Conservation (phyloP, 2,797 vertebrate genomes). For the Morus bassanus region DNA sequence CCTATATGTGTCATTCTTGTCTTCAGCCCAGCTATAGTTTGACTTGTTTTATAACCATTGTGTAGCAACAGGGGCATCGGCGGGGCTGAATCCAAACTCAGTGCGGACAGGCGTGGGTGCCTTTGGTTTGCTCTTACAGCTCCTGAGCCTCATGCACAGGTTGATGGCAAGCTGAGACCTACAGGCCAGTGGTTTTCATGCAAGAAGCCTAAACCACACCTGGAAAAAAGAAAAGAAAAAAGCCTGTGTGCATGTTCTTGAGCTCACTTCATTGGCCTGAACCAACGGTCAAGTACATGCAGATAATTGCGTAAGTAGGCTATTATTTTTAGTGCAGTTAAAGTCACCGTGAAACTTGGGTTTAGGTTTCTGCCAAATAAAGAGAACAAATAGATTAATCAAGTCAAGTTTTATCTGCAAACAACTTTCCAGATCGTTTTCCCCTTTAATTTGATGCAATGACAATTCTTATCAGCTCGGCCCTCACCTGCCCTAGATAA, state of each 20-base stretch:
- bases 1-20: accelerated
- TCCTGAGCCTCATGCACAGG: background rate
- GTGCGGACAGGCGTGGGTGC: background rate
- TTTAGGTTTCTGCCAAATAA: conserved; percentile 38
- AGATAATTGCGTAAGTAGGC: conserved; percentile 23
- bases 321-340: conserved; percentile 34
- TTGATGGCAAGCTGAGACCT: background rate
- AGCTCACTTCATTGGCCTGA: background rate
- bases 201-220: background rate
- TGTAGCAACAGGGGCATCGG: background rate
- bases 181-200: background rate
- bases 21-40: background rate
- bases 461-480: conserved; percentile 42
- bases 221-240: background rate
- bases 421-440: conserved; percentile 47
- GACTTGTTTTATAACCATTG: background rate
- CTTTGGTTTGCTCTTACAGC: background rate
- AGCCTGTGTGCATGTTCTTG: background rate
- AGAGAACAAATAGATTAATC: conserved; percentile 44
- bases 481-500: conserved; percentile 37
- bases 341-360: conserved; percentile 6
- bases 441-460: conserved; percentile 33
- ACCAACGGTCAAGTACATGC: background rate
- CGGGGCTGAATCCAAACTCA: background rate
- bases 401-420: conserved; percentile 30